These are phyloP conservation scores for Brienomyrus longianalis DNA, from an alignment of 2,113 vertebrate species.

Conservation along the genomic window DNA sequence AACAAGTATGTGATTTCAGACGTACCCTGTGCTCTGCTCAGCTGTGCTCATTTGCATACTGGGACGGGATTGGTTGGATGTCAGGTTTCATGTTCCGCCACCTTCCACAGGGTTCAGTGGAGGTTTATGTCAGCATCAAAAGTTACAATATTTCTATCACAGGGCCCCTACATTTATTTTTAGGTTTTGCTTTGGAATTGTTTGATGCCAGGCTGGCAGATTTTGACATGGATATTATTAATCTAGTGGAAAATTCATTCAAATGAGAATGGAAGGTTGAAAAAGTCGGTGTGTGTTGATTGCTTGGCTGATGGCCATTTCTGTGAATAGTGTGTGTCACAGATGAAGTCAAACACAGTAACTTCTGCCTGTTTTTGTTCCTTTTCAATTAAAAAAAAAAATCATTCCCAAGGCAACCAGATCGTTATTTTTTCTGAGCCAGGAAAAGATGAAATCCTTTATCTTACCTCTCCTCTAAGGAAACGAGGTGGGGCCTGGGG, in stretches of 20 bases:
- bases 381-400: slow-evolving; percentile 2
- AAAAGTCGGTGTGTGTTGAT: background rate
- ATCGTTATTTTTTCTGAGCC: background rate
- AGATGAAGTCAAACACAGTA: background rate
- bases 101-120: background rate
- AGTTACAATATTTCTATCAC: background rate
- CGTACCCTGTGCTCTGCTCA: background rate
- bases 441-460: background rate
- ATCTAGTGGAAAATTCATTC: slow-evolving; percentile 48
- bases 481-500: background rate
- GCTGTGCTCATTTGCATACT: background rate
- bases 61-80: background rate
- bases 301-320: background rate
- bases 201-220: slow-evolving; percentile 25
- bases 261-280: background rate
- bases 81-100: background rate
- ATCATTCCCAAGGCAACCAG: background rate
- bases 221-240: slow-evolving; percentile 43
- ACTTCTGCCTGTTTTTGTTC: slow-evolving; percentile 5
- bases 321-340: background rate
- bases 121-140: background rate
- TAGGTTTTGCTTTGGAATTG: background rate
- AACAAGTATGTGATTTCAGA: background rate
- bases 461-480: background rate
- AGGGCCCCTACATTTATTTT: background rate